These are phyloP conservation scores for Drosophila bocqueti DNA, from an alignment of 1,140 invertebrate species.

Conservation along the genomic window DNA sequence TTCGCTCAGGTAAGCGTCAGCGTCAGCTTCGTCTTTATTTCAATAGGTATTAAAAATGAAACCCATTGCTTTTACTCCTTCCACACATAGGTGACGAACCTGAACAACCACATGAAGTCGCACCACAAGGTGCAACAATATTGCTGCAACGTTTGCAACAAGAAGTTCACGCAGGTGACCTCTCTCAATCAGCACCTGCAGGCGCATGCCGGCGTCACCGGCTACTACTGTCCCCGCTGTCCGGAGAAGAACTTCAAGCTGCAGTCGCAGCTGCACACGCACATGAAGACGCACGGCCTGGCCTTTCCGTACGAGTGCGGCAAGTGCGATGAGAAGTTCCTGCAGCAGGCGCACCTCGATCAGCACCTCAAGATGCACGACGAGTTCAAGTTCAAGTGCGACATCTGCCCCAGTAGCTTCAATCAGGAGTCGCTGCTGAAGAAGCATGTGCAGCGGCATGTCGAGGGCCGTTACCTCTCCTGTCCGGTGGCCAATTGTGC, in stretches of 20 bases:
- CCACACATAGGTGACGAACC: slow-evolving; percentile 74
- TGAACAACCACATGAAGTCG: slow-evolving; percentile 85
- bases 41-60: no score
- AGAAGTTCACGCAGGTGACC: slow-evolving; percentile 84
- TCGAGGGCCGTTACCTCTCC: slow-evolving; percentile 81
- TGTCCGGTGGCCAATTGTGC: slow-evolving; percentile 82
- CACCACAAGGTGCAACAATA: slow-evolving; percentile 85
- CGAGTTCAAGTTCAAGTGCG: slow-evolving; percentile 84
- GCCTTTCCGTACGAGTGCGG: slow-evolving; percentile 82
- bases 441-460: slow-evolving; percentile 84
- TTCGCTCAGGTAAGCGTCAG: slow-evolving; percentile 86
- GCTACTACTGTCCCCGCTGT: slow-evolving; percentile 82
- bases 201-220: slow-evolving; percentile 82
- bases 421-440: slow-evolving; percentile 84
- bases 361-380: slow-evolving; percentile 84
- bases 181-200: slow-evolving; percentile 85
- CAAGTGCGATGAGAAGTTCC: slow-evolving; percentile 84
- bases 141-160: slow-evolving; percentile 84
- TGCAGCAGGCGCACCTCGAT: slow-evolving; percentile 83
- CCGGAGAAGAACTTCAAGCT: slow-evolving; percentile 85
- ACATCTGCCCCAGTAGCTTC: slow-evolving; percentile 83
- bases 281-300: slow-evolving; percentile 84
- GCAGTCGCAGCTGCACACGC: slow-evolving; percentile 83
- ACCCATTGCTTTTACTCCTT: not conserved
- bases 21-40: not conserved